phyloP scores from a whole-genome alignment of 92 coral and sea anemone genomes.

The Montipora capitata region DNA sequence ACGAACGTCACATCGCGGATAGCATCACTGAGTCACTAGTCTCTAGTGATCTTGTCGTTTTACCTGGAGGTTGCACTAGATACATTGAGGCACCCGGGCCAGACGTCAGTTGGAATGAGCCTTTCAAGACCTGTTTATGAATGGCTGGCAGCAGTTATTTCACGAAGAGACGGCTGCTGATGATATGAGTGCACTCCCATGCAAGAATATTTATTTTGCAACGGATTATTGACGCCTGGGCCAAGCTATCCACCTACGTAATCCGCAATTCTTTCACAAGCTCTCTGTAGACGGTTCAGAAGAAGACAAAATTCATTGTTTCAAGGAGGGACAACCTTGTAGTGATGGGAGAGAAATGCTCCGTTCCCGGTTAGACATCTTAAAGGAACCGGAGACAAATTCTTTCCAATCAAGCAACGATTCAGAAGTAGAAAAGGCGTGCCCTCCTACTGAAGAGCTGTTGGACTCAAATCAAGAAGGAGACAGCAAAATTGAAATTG shows the following conservation, averaged over 20 bases:
- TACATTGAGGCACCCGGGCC: no score
- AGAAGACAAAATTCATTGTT: constrained; percentile 79
- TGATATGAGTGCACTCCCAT: constrained; percentile 53
- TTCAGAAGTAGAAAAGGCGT: constrained; percentile 72
- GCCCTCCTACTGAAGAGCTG: neutral
- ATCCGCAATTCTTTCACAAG: constrained; percentile 71
- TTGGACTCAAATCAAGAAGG: no score
- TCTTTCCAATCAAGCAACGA: constrained; percentile 46
- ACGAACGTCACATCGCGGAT: constrained; percentile 64
- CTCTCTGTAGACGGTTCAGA: constrained; percentile 47
- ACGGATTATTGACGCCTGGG: constrained; percentile 78
- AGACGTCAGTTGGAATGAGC: no score
- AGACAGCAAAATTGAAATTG: no score
- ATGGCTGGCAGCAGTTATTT: constrained; percentile 37
- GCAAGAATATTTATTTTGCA: constrained; percentile 82
- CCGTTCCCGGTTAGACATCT: constrained; percentile 65
- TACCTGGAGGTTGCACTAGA: constrained; percentile 43
- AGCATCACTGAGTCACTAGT: constrained; percentile 20
- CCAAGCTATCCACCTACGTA: constrained; percentile 72
- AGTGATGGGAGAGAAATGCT: constrained; percentile 75
- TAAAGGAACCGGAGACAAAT: constrained; percentile 72
- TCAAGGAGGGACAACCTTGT: constrained; percentile 83
- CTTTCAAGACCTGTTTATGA: no score
- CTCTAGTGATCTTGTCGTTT: constrained; percentile 51
- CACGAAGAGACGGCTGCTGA: constrained; percentile 82